Evolutionary conservation across 2,113 vertebrate genomes (phyloP).

Genomic region (Malurus elegans): DNA sequence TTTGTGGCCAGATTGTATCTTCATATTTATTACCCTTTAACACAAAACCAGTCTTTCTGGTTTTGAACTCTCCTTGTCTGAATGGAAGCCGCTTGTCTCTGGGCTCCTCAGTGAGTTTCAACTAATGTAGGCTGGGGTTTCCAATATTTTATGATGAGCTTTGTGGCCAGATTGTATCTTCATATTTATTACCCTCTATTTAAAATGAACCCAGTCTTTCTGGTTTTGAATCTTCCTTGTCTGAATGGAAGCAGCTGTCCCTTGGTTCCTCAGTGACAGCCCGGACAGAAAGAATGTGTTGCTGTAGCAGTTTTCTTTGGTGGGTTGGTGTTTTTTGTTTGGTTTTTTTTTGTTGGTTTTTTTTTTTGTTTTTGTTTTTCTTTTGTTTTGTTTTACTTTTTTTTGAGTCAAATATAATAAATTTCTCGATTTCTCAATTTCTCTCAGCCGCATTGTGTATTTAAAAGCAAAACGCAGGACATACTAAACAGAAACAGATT

Average conservation of each 20-base stretch:
- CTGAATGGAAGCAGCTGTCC: background rate
- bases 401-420: background rate
- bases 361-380: background rate
- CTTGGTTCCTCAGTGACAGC: background rate
- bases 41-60: constrained; percentile 1
- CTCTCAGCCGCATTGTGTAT: background rate
- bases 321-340: background rate
- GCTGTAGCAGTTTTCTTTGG: background rate
- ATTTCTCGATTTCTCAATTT: background rate
- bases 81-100: background rate
- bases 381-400: too few species aligned
- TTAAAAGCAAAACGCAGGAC: background rate
- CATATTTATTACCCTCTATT: background rate
- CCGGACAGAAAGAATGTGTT: background rate
- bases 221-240: background rate
- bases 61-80: background rate
- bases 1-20: background rate
- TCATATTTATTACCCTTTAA: background rate
- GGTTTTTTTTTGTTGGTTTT: background rate
- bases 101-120: background rate
- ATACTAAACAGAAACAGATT: background rate
- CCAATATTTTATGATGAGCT: background rate
- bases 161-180: background rate
- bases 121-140: background rate
- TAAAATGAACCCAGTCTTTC: background rate